A percentile compares a stretch with the other conserved stretches of the same genome.
phyloP scores from a whole-genome alignment of 35 echinoderm and acorn worm species.

The Ptychodera flava region DNA sequence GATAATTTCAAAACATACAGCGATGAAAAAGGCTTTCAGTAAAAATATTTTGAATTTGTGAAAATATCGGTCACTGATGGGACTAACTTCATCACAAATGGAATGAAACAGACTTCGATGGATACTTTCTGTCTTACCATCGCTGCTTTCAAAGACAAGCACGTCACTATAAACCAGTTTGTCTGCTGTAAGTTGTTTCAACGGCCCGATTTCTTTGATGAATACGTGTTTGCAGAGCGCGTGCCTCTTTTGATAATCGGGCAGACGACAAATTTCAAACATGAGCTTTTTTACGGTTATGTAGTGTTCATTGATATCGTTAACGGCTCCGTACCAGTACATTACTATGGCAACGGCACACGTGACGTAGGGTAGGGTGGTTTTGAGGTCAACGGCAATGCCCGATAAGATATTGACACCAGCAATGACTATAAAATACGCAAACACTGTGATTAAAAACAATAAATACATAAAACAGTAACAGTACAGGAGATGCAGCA shows the following conservation, averaged over 20 bases:
- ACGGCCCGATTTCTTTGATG: neutral
- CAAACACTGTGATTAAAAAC: neutral
- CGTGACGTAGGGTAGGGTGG: neutral
- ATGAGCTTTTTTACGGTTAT: neutral
- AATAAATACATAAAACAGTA: neutral
- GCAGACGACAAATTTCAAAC: neutral
- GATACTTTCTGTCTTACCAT: neutral
- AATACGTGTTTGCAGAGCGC: neutral
- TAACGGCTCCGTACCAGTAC: neutral
- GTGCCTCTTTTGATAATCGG: neutral
- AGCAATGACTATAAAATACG: neutral
- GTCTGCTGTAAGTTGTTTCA: neutral
- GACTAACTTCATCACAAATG: neutral
- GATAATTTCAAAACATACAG: neutral
- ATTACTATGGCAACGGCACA: neutral
- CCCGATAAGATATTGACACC: neutral
- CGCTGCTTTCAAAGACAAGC: neutral
- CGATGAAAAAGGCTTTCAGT: neutral
- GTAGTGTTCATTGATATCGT: neutral
- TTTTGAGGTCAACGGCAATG: neutral
- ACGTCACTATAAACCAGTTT: neutral
- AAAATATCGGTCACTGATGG: neutral
- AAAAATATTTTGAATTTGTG: neutral
- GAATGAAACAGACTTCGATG: neutral
- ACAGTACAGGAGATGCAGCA: neutral